phyloP scores from a whole-genome alignment of 2,888 invertebrate species.

The Cenopis cana region DNA sequence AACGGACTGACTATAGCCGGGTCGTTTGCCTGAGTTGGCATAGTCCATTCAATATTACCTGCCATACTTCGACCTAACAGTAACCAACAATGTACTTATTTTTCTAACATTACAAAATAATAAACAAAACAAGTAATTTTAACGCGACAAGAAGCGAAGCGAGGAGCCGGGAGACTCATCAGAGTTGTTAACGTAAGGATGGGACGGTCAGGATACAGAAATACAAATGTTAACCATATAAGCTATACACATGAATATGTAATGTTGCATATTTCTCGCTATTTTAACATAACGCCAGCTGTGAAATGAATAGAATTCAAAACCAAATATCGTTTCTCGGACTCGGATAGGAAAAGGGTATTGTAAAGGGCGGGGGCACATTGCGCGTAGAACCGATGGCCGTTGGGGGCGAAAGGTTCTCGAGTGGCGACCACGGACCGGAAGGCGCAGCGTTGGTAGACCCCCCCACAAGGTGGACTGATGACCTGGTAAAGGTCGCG shows the following conservation, averaged over 20 bases:
- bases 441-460: no score
- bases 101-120: background rate
- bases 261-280: no score
- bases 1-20: background rate
- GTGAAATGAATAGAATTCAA: background rate
- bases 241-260: slow-evolving; percentile 1
- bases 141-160: slow-evolving; percentile 6
- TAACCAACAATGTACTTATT: background rate
- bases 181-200: background rate
- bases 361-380: no score
- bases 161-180: slow-evolving; percentile 25
- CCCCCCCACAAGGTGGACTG: no score
- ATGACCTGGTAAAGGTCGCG: no score
- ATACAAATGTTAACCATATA: background rate
- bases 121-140: background rate
- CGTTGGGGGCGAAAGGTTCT: no score
- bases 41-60: slow-evolving; percentile 17
- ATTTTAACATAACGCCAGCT: background rate
- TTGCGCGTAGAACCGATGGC: no score
- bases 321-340: no score
- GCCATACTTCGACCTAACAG: background rate
- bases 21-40: background rate
- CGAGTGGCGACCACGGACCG: no score
- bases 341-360: no score
- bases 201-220: no score